Evolutionary conservation across 1,140 invertebrate species (phyloP), one percentile per base, ranked within the genome.

Genomic region (Micrasema minimum): DNA sequence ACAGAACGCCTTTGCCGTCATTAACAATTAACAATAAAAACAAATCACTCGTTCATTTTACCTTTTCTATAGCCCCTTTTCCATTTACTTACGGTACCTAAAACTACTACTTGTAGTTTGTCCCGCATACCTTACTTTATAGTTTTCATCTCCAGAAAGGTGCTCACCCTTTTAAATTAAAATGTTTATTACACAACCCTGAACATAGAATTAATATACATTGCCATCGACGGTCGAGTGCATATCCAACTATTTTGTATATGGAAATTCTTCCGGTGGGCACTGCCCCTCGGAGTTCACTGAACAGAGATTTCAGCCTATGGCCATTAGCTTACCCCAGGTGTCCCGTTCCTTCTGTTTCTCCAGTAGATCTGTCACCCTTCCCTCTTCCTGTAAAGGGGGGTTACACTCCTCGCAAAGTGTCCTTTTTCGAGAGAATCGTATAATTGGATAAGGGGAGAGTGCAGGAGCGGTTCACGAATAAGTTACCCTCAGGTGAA

Each of bases 391-490:
- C 9, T 16, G 1, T 11, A 41, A 31, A 46, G 20, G 38, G 38
- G 41, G 41, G 18, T 45, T 46, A 18, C 38, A 45, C 12, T 22
- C 23, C 22, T 45, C 23, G 38, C 23, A 41, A 16, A 62, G 59
- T 45, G 59, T 62, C 59, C 59, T 45, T 46, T 62, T 62, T 62
- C 59, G 43, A 46, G 59, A 62, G 62, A 16, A 48, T 51, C 45
- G 45, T 48, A 50, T 66, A 66, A 66, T 66, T 66, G 62, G 62
- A 66, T 66, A 50, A 66, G 62, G 62, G 62, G 35, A 16, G 16
- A 23, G 12, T 48, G 62, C 62, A 66, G 22, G 46, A 48, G 45
- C 23, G 14, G 18, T 35, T 26, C 31, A 62, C 59, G 43, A 62
- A 45, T 45, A 45, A 59, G 31, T 53, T 53, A 53, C 50, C 50